Base-by-base conservation (phyloP, 2,888 invertebrate species). In the Nephrocerus scutellatus region DNA sequence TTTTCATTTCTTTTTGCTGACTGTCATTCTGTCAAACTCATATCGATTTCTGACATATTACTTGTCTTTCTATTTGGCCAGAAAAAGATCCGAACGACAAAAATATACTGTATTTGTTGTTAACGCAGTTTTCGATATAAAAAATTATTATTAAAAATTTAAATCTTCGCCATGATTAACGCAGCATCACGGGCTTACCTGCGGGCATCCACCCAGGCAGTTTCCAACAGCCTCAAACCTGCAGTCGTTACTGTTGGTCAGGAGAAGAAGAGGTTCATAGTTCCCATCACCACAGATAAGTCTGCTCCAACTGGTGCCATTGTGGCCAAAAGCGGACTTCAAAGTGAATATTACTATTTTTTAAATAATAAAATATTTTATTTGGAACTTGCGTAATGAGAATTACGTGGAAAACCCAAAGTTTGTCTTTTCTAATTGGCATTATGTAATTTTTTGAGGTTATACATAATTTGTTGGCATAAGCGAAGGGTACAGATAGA, bases 221-320 rank as follows among this genome's bases (percentile, higher is more conserved):
- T 87, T 20, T 74, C 82, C 44, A 79, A 77, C 56, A 79, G 80
- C 41, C 56, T 79, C 14, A 78, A 79, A 56, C 76, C 82, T 15
- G 64, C 72, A 10, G 71, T 73, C 20, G 66, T 72, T 24, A 72
- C 72, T 34, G 63, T 68, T 31, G 67, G 75, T 36, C 67, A 71
- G 44, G 67, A 76, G 44, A 68, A 72, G 42, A 74, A 78, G 48
- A 68, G 73, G 46, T 51, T 71, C 50, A 61, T 71, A 13, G 14
- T 32, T 45, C 59, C 64, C 15, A 61, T 67, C 43, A 55, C 65
- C 35, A 50, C 66, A 36, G 59, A 69, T 25, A 72, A 74, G 52
- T 66, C 71, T 24, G 73, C 77, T 34, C 77, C 80, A 44, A 72
- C 72, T 49, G 77, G 77, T 54, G 72, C 77, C 50, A 60, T 82